Evolutionary conservation across 2,113 vertebrate species (phyloP).

Genomic region (Pipa parva): DNA sequence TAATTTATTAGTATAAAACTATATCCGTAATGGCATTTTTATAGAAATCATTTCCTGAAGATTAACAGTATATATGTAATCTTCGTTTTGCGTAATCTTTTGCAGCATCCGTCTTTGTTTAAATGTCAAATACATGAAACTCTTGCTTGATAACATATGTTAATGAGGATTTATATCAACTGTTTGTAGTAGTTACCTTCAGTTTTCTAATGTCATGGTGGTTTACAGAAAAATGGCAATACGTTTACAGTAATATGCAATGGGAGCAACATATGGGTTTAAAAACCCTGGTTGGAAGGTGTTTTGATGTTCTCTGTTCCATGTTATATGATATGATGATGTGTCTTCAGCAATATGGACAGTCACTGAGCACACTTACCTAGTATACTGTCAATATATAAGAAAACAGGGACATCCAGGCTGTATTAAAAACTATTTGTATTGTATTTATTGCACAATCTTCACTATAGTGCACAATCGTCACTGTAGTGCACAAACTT

Average conservation of each 20-base stretch:
- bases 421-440: too few species aligned
- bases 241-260: slow-evolving; percentile 2
- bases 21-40: slow-evolving; percentile 26
- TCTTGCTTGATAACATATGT: slow-evolving; percentile 22
- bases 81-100: slow-evolving; percentile 27
- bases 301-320: slow-evolving; percentile 8
- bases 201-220: not conserved
- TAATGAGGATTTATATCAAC: slow-evolving; percentile 14
- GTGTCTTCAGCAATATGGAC: too few species aligned
- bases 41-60: slow-evolving; percentile 17
- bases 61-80: slow-evolving; percentile 22
- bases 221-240: not conserved
- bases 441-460: too few species aligned
- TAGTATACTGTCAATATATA: too few species aligned
- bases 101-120: slow-evolving; percentile 13
- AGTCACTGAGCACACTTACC: too few species aligned
- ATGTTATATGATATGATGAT: too few species aligned
- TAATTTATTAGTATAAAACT: slow-evolving; percentile 11
- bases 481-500: too few species aligned
- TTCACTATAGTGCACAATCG: too few species aligned
- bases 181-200: not conserved
- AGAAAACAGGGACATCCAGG: too few species aligned
- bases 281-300: slow-evolving; percentile 4
- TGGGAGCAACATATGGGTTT: slow-evolving; percentile 11
- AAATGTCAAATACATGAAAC: slow-evolving; percentile 22